Conservation (phyloP, 2,888 invertebrate genomes). For the Clusia tigrina region DNA sequence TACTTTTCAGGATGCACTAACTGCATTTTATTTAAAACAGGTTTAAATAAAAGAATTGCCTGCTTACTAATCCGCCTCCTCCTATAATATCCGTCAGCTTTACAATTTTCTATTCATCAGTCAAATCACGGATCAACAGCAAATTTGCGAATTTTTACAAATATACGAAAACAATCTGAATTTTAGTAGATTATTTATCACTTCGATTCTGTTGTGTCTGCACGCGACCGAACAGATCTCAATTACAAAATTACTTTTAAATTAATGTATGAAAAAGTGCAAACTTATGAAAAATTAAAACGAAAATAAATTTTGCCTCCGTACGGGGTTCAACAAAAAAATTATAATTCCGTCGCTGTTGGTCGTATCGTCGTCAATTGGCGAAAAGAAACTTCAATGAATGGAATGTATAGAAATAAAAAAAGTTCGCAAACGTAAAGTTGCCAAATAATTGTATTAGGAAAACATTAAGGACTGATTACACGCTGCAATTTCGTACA, state of each 20-base stretch:
- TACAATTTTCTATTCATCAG: neutral
- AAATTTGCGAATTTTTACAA: neutral
- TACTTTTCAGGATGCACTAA: neutral
- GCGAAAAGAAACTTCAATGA: neutral
- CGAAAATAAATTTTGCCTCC: conserved; percentile 32
- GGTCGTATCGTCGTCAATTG: conserved; percentile 6
- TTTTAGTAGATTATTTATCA: neutral
- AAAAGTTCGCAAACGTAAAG: neutral
- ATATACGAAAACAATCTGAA: neutral
- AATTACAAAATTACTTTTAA: conserved; percentile 33
- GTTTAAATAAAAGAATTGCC: conserved; percentile 9
- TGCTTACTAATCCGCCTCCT: neutral
- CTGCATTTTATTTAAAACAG: neutral
- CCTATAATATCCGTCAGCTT: neutral
- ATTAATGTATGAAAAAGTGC: conserved; percentile 34
- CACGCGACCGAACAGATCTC: neutral
- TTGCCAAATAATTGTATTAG: too few species aligned
- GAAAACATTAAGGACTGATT: too few species aligned
- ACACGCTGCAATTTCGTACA: too few species aligned
- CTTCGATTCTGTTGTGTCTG: neutral
- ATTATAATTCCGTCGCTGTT: conserved; percentile 38
- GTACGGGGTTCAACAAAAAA: conserved; percentile 38
- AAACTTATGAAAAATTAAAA: conserved; percentile 33
- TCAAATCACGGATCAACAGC: neutral
- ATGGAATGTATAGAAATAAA: conserved; percentile 12